These are phyloP conservation scores for Crossocerus cetratus DNA, from an alignment of 2,888 invertebrate genomes.

Conservation along the genomic window DNA sequence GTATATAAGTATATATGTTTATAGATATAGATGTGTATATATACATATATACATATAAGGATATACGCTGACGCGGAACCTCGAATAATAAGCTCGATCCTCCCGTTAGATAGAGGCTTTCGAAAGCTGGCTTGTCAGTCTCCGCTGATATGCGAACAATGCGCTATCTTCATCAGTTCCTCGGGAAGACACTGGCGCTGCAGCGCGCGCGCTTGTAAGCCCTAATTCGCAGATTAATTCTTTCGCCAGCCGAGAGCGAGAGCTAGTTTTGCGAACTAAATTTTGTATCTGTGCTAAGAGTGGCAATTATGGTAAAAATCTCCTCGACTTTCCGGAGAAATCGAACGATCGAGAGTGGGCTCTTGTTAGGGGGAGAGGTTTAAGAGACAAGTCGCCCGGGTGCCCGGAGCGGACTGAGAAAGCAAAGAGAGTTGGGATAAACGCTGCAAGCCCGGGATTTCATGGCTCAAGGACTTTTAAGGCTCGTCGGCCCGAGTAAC, in stretches of 20 bases:
- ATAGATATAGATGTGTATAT: too few relatives aligned
- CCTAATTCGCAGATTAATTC: slow-evolving; percentile 13
- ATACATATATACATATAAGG: not conserved
- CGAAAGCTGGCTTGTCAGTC: too few relatives aligned
- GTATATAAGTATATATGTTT: too few relatives aligned
- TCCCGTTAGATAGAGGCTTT: too few relatives aligned
- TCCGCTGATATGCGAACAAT: too few relatives aligned
- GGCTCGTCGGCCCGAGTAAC: slow-evolving; percentile 25
- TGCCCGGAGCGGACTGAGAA: slow-evolving; percentile 6
- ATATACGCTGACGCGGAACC: not conserved
- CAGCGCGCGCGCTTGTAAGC: too few relatives aligned
- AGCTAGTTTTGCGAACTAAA: slow-evolving; percentile 1
- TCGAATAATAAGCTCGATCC: too few relatives aligned
- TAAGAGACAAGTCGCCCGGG: slow-evolving; percentile 7
- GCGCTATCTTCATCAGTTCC: not conserved
- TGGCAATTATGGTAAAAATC: slow-evolving; percentile 38
- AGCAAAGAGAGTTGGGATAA: slow-evolving; percentile 37
- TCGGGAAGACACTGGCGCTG: not conserved
- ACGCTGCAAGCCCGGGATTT: slow-evolving; percentile 29
- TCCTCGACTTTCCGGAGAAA: slow-evolving; percentile 26
- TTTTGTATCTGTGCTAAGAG: slow-evolving; percentile 8
- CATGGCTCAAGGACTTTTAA: slow-evolving; percentile 36
- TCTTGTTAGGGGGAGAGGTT: slow-evolving; percentile 14
- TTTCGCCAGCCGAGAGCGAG: not conserved
- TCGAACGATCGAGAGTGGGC: slow-evolving; percentile 11